phyloP scores from a whole-genome alignment of 2,113 vertebrate genomes.

The Phrynocephalus versicolor region DNA sequence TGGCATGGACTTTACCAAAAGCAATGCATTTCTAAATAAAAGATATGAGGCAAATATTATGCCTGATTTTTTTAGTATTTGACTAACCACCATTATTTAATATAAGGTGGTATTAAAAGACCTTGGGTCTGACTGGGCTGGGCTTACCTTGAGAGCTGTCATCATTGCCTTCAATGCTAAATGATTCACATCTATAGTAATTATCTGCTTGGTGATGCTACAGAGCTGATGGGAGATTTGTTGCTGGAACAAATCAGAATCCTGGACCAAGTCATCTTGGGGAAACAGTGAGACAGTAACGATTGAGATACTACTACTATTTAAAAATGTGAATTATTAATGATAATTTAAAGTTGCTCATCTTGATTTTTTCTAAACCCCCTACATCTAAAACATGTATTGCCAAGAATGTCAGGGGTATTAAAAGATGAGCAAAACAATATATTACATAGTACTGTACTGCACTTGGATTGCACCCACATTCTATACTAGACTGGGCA shows the following conservation, averaged over 20 bases:
- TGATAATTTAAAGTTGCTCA: too few relatives aligned
- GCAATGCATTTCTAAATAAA: neutral
- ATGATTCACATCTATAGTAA: too few relatives aligned
- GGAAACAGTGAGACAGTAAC: neutral
- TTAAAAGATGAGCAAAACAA: too few relatives aligned
- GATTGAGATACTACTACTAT: neutral
- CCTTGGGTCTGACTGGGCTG: neutral
- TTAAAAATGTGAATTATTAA: too few relatives aligned
- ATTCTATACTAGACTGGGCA: too few relatives aligned
- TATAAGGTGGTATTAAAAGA: neutral
- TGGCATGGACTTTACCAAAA: neutral
- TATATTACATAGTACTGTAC: too few relatives aligned
- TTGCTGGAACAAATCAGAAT: neutral
- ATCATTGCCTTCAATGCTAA: neutral
- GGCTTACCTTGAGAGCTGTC: neutral
- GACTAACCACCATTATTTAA: too few relatives aligned
- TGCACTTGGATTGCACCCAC: too few relatives aligned
- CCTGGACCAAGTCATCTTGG: neutral
- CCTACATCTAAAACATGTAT: too few relatives aligned
- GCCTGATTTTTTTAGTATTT: neutral
- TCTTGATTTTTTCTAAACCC: too few relatives aligned
- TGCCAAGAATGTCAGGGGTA: too few relatives aligned
- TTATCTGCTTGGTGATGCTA: neutral
- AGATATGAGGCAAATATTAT: neutral
- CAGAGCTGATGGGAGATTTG: neutral